Percentiles rank a stretch among this genome's conserved stretches.
Conservation (phyloP, 2,888 invertebrate genomes). For the Atethmia centrago region DNA sequence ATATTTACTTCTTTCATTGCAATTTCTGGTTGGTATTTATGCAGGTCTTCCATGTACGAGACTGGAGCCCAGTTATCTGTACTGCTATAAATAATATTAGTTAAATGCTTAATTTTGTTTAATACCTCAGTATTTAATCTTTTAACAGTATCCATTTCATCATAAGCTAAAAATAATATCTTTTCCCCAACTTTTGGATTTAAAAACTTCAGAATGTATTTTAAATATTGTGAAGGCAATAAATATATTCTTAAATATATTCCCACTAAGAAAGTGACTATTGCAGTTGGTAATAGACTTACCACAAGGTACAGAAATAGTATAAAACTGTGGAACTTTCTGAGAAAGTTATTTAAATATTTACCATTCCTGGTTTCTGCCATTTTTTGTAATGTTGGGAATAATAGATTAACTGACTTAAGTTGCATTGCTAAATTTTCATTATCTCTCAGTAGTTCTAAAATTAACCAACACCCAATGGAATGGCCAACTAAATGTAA, state of each 20-base stretch:
- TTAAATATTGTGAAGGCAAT: constrained; percentile 87
- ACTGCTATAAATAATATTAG: constrained; percentile 93
- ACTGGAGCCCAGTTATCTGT: constrained; percentile 96
- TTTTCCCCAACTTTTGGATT: constrained; percentile 91
- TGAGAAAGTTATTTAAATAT: constrained; percentile 91
- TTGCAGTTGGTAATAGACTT: constrained; percentile 87
- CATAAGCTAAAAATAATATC: constrained; percentile 93
- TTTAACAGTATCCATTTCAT: constrained; percentile 95
- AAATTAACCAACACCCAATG: constrained; percentile 96
- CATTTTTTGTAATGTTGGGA: constrained; percentile 97
- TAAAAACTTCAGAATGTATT: constrained; percentile 90
- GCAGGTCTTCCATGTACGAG: constrained; percentile 92
- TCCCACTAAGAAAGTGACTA: constrained; percentile 88
- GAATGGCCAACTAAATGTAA: constrained; percentile 97
- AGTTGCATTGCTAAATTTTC: constrained; percentile 89
- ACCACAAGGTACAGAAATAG: constrained; percentile 84
- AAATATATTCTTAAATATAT: constrained; percentile 89
- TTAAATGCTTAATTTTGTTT: constrained; percentile 90
- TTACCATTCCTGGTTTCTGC: constrained; percentile 93
- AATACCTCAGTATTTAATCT: constrained; percentile 92
- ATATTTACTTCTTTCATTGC: constrained; percentile 77
- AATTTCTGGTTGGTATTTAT: constrained; percentile 76
- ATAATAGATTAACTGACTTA: constrained; percentile 93
- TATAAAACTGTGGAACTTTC: constrained; percentile 76
- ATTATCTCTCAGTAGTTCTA: constrained; percentile 93